phyloP scores from a whole-genome alignment of 2,113 vertebrate genomes.

The Triplophysa siluroides region DNA sequence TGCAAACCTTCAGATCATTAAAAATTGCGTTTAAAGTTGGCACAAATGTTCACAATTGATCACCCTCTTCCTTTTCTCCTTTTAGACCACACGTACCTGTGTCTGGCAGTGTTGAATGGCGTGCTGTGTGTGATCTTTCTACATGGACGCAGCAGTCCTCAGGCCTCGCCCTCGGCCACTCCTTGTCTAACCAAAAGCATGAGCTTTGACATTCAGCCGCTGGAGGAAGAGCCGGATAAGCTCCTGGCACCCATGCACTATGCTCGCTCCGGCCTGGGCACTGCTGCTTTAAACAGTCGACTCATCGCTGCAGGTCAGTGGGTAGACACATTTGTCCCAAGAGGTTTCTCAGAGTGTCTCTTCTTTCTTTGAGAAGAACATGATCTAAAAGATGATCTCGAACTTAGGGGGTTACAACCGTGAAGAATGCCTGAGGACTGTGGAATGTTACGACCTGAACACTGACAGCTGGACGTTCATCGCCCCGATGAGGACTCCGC shows the following conservation, averaged over 20 bases:
- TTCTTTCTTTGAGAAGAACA: not conserved
- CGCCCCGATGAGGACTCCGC: constrained; percentile 93
- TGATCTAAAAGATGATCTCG: not conserved
- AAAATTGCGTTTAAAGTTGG: not conserved
- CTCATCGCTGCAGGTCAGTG: constrained; percentile 90
- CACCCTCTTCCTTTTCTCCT: constrained; percentile 9
- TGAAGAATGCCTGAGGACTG: constrained; percentile 95
- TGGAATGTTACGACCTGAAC: constrained; percentile 91
- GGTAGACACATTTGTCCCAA: not conserved
- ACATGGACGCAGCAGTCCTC: constrained; percentile 92
- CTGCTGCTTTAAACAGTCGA: constrained; percentile 81
- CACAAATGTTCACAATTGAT: not conserved
- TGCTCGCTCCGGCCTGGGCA: constrained; percentile 91
- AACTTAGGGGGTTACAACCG: constrained; percentile 92
- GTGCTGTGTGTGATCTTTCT: constrained; percentile 94
- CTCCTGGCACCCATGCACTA: constrained; percentile 95
- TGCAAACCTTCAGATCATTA: not conserved
- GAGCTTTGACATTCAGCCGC: constrained; percentile 89
- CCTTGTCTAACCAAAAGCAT: constrained; percentile 93
- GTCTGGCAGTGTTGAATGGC: constrained; percentile 93
- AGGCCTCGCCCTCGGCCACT: constrained; percentile 91
- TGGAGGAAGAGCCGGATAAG: constrained; percentile 81
- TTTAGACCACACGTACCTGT: constrained; percentile 91
- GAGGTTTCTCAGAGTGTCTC: not conserved
- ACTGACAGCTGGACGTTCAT: constrained; percentile 92